Percentiles rank a stretch among this genome's conserved stretches.
Evolutionary conservation across 2,797 vertebrate genomes (phyloP).

Genomic region (Sparus aurata): DNA sequence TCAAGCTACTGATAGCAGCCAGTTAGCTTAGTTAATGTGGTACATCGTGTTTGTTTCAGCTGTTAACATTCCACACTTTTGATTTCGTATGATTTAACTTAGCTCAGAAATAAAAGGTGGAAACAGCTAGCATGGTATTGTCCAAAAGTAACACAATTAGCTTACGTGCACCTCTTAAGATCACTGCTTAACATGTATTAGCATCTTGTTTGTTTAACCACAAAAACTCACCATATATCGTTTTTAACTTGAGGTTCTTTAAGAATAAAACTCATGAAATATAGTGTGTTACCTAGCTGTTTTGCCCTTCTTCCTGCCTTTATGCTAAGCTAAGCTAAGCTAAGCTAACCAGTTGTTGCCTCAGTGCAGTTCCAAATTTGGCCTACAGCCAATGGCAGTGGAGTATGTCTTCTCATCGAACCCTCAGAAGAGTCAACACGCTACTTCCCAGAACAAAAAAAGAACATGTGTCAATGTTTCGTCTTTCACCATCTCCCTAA

Average conservation of each 20-base stretch:
- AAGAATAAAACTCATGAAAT: neutral
- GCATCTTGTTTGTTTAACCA: too few species aligned
- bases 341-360: neutral
- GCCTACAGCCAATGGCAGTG: too few species aligned
- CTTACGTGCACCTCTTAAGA: too few species aligned
- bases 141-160: too few species aligned
- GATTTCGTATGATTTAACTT: neutral
- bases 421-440: neutral
- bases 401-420: neutral
- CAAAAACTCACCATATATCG: too few species aligned
- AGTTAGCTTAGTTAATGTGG: neutral
- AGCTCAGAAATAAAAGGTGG: too few species aligned
- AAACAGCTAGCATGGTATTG: too few species aligned
- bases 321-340: neutral
- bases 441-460: neutral
- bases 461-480: neutral
- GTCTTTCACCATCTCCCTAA: neutral
- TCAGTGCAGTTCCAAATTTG: neutral
- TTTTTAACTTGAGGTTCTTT: neutral
- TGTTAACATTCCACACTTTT: neutral
- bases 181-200: too few species aligned
- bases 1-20: neutral
- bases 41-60: constrained; percentile 2
- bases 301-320: neutral
- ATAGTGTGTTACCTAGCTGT: neutral